Base-by-base conservation (phyloP, 2,888 invertebrate species). In the Drosophila multiciliata region DNA sequence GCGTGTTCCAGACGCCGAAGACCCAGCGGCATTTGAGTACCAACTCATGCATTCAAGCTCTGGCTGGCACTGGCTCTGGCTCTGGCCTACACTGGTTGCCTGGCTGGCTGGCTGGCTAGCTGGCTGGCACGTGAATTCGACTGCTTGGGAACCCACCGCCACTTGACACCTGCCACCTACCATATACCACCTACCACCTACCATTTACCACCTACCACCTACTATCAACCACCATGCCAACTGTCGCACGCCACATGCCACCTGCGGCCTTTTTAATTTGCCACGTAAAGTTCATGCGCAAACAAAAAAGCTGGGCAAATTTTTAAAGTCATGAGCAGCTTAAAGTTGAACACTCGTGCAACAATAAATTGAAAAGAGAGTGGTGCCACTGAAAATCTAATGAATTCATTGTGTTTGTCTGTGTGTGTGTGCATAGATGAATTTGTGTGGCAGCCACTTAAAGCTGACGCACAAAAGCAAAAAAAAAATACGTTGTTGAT, bases 251-350 rank as follows among this genome's bases (percentile, higher is more conserved):
- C 79, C 85, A 66, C 70, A 66, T 71, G 80, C 80, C 81, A 85
- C 91, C 87, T 78, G 83, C 86, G 90, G 90, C 85, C 83, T 85
- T 89, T 91, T 90, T 90, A 85, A 89, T 91, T 91, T 90, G 77
- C 90, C 89, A 84, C 80, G 80, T 69, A 87, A 89, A 87, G 75
- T 90, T 87, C 80, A 79, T 74, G 75, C 72, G 84, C 78, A 90
- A 90, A 89, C 87, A 87, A 73, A 79, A 66, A 73, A 69, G 63
- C 66, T 64, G 52, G 49, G 60, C 57, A 68, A 52, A 71, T 63
- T 66, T 81, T 89, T 83, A 83, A 89, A 83, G 83, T 75, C 87
- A 72, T 66, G 89, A 53, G 50, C 49, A 81, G 72, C 89, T 84
- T 78, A 54, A 83, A 86, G 71, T 65, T 64, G 32, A 17, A 8